Percentiles rank a stretch among this genome's conserved stretches.
Evolutionary conservation across 2,113 vertebrate species (phyloP).

Genomic region (Cyphomyrus plagiostoma): DNA sequence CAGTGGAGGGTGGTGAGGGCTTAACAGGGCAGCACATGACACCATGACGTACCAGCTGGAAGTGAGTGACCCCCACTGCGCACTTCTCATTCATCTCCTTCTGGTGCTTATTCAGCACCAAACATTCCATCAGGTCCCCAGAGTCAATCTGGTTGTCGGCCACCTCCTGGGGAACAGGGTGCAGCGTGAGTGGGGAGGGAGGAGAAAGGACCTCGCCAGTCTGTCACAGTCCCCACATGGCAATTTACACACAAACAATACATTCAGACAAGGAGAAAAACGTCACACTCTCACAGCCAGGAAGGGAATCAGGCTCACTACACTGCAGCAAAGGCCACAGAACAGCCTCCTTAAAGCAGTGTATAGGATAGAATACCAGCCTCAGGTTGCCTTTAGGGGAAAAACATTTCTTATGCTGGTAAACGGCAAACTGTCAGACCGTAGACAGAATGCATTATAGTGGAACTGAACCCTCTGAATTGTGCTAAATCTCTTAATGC

Average conservation of each 20-base stretch:
- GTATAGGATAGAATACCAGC: background rate
- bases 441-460: background rate
- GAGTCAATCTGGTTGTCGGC: slow-evolving; percentile 95
- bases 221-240: background rate
- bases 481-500: background rate
- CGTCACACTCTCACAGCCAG: background rate
- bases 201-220: background rate
- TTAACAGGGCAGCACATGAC: background rate
- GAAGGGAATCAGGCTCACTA: background rate
- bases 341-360: background rate
- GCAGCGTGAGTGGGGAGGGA: background rate
- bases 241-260: background rate
- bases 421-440: background rate
- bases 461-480: background rate
- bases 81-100: slow-evolving; percentile 99
- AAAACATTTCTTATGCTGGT: background rate
- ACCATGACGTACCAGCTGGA: slow-evolving; percentile 81
- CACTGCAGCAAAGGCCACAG: background rate
- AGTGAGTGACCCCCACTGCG: slow-evolving; percentile 88
- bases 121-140: slow-evolving; percentile 93
- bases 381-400: background rate
- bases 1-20: background rate
- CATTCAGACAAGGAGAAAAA: background rate
- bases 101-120: slow-evolving; percentile 96
- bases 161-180: slow-evolving; percentile 67